Evolutionary conservation across 2,888 invertebrate genomes (phyloP).

Genomic region (Ariolimax columbianus): DNA sequence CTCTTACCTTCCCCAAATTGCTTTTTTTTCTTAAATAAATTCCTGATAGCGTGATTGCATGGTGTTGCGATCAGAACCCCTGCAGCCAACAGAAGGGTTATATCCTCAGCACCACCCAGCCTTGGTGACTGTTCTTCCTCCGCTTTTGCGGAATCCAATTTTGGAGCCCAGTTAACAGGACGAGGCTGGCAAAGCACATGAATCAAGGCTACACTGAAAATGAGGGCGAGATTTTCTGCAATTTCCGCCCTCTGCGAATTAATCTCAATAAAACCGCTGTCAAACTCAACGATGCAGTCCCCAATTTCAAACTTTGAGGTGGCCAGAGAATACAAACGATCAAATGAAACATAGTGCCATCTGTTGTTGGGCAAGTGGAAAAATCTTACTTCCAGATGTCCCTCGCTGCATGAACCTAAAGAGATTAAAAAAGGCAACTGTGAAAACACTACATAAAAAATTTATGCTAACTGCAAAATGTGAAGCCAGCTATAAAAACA

Average conservation of each 20-base stretch:
- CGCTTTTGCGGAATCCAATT: slow-evolving; percentile 43
- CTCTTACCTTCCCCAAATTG: not conserved
- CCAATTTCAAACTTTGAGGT: slow-evolving; percentile 64
- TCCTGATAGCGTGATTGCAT: slow-evolving; percentile 73
- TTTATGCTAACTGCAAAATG: not conserved
- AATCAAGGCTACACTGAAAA: slow-evolving; percentile 80
- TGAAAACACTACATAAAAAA: not conserved
- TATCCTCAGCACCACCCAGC: slow-evolving; percentile 64
- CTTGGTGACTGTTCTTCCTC: slow-evolving; percentile 63
- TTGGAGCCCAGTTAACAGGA: slow-evolving; percentile 58
- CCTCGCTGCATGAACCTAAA: slow-evolving; percentile 56
- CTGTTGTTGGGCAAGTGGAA: slow-evolving; percentile 64
- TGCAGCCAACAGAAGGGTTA: slow-evolving; percentile 78
- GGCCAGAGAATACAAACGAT: slow-evolving; percentile 62
- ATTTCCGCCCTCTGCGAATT: slow-evolving; percentile 65
- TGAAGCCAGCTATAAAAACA: too few relatives aligned
- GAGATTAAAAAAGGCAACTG: not conserved
- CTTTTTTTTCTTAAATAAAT: slow-evolving; percentile 50
- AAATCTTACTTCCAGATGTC: slow-evolving; percentile 70
- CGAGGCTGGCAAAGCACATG: slow-evolving; percentile 81
- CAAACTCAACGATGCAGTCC: slow-evolving; percentile 68
- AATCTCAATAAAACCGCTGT: slow-evolving; percentile 69
- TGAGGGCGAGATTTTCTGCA: slow-evolving; percentile 79
- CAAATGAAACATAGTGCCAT: slow-evolving; percentile 64
- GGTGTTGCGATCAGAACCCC: slow-evolving; percentile 78